Percentiles rank a stretch among this genome's conserved stretches.
phyloP scores from a whole-genome alignment of 2,888 invertebrate genomes.

The Eupeodes latifasciatus region DNA sequence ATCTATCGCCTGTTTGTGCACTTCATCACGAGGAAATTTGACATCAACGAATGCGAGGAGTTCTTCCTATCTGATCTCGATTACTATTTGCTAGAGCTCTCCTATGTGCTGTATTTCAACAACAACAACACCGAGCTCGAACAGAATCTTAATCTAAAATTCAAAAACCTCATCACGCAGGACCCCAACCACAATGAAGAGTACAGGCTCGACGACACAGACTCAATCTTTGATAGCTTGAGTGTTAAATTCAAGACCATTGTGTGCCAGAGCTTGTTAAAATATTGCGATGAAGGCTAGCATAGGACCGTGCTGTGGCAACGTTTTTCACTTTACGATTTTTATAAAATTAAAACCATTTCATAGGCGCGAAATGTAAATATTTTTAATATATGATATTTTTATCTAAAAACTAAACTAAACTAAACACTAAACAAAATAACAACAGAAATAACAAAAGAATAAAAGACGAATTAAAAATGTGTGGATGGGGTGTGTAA shows the following conservation, averaged over 20 bases:
- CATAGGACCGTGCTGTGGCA: conserved; percentile 58
- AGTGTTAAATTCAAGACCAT: conserved; percentile 84
- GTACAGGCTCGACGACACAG: conserved; percentile 81
- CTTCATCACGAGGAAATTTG: conserved; percentile 82
- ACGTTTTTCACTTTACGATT: conserved; percentile 65
- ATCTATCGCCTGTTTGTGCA: conserved; percentile 83
- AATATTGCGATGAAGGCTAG: conserved; percentile 81
- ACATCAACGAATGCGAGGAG: conserved; percentile 82
- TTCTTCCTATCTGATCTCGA: conserved; percentile 83
- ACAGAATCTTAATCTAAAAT: conserved; percentile 82
- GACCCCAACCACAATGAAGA: conserved; percentile 78
- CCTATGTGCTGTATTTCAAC: conserved; percentile 84
- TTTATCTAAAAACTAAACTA: conserved; percentile 41
- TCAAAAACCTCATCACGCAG: conserved; percentile 81
- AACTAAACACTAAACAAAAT: conserved; percentile 3
- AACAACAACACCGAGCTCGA: conserved; percentile 83
- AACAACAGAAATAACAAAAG: background rate
- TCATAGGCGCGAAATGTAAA: conserved; percentile 71
- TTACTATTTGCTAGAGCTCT: conserved; percentile 83
- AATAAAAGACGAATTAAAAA: conserved; percentile 6
- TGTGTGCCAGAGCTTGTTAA: conserved; percentile 83
- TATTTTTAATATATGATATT: conserved; percentile 53
- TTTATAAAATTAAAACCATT: conserved; percentile 75
- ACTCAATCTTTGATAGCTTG: conserved; percentile 83
- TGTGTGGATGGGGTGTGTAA: conserved; percentile 25